Evolutionary conservation across 2,888 invertebrate genomes (phyloP).

Genomic region (Erpobdella octoculata): DNA sequence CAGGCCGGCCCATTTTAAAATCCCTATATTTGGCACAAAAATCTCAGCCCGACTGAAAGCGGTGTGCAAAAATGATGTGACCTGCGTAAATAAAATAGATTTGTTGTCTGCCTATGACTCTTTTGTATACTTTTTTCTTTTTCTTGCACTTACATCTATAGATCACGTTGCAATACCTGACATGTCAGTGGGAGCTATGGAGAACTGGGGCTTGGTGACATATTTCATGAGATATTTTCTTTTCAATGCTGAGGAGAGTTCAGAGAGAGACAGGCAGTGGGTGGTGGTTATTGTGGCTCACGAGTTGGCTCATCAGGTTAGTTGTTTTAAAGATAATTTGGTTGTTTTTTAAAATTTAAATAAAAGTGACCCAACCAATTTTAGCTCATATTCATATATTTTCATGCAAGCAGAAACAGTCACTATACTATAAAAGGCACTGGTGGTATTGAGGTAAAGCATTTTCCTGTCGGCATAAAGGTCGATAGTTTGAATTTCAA

Average conservation of each 20-base stretch:
- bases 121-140: not conserved
- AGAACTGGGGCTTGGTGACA: constrained; percentile 52
- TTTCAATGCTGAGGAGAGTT: constrained; percentile 43
- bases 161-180: constrained; percentile 52
- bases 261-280: constrained; percentile 42
- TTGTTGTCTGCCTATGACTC: not conserved
- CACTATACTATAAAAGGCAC: too few relatives aligned
- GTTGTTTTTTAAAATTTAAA: too few relatives aligned
- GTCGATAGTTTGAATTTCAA: not conserved
- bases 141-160: too few relatives aligned
- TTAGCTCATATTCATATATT: too few relatives aligned
- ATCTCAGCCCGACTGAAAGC: not conserved
- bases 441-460: too few relatives aligned
- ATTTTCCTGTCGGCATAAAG: not conserved
- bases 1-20: not conserved
- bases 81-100: not conserved
- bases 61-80: not conserved
- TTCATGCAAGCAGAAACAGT: too few relatives aligned
- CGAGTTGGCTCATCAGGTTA: constrained; percentile 52
- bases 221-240: constrained; percentile 47
- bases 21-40: too few relatives aligned
- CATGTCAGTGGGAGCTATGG: constrained; percentile 52
- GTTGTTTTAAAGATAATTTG: not conserved
- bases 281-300: constrained; percentile 49
- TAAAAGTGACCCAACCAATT: too few relatives aligned